These are phyloP conservation scores for Lates calcarifer DNA, from an alignment of 2,113 vertebrate genomes.

Conservation along the genomic window DNA sequence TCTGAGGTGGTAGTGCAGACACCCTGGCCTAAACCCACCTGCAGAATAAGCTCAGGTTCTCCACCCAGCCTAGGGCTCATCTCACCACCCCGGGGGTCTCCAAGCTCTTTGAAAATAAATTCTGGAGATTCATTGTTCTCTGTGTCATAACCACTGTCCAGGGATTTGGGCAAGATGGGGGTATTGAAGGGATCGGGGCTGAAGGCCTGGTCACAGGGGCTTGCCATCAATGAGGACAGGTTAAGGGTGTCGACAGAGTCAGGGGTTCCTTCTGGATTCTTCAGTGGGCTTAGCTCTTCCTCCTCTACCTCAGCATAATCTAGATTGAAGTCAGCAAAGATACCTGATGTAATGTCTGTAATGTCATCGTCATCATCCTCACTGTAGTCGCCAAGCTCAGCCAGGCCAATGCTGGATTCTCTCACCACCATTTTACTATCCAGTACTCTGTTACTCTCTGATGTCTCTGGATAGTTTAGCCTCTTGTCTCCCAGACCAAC, in stretches of 20 bases:
- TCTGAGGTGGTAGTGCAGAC: conserved; percentile 75
- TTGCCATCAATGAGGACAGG: conserved; percentile 85
- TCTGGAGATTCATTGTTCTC: conserved; percentile 97
- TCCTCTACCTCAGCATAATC: conserved; percentile 84
- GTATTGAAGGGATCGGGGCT: conserved; percentile 83
- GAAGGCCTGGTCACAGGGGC: conserved; percentile 86
- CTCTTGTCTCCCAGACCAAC: conserved; percentile 53
- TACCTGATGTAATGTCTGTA: conserved; percentile 86
- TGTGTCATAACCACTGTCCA: conserved; percentile 97
- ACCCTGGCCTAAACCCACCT: conserved; percentile 76
- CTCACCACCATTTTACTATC: conserved; percentile 70
- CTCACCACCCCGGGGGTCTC: conserved; percentile 75
- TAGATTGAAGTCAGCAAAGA: conserved; percentile 86
- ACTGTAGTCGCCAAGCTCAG: conserved; percentile 83
- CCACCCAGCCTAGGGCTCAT: conserved; percentile 59
- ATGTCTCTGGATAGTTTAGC: conserved; percentile 61
- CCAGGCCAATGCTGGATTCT: conserved; percentile 79
- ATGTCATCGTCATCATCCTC: conserved; percentile 84
- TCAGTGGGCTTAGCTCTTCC: conserved; percentile 80
- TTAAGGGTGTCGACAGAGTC: conserved; percentile 87
- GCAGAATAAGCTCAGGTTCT: conserved; percentile 77
- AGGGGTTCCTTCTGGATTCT: conserved; percentile 85
- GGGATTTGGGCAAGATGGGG: conserved; percentile 87
- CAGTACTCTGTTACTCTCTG: conserved; percentile 57
- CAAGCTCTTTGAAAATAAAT: conserved; percentile 91